phyloP scores from a whole-genome alignment of 2,113 vertebrate genomes.

The Pseudolaguvia tuberculata region DNA sequence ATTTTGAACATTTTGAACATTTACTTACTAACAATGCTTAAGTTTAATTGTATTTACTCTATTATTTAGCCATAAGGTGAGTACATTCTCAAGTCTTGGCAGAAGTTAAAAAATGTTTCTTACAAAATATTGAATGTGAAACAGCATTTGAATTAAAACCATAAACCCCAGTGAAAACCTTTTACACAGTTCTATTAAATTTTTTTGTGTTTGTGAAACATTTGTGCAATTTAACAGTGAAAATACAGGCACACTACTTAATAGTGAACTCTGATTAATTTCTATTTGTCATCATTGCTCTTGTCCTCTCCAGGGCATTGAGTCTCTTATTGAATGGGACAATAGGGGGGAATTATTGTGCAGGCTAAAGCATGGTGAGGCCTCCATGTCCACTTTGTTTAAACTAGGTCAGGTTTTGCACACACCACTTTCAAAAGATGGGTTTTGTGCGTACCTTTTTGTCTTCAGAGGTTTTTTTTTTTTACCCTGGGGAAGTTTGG shows the following conservation, averaged over 20 bases:
- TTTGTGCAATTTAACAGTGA: neutral
- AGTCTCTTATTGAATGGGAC: slow-evolving; percentile 28
- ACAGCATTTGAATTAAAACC: neutral
- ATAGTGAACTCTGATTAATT: slow-evolving; percentile 7
- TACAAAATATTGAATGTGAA: neutral
- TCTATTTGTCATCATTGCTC: neutral
- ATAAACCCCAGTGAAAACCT: neutral
- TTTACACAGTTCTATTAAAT: neutral
- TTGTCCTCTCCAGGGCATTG: slow-evolving; percentile 21
- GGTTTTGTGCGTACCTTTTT: slow-evolving; percentile 16
- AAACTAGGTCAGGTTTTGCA: slow-evolving; percentile 44
- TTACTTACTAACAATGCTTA: too few relatives aligned
- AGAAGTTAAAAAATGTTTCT: too few relatives aligned
- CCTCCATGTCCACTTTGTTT: slow-evolving; percentile 33
- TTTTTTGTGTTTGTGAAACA: neutral
- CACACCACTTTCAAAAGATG: slow-evolving; percentile 29
- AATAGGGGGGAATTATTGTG: slow-evolving; percentile 17
- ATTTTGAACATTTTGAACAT: too few relatives aligned
- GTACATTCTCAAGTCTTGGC: too few relatives aligned
- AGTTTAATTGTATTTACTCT: too few relatives aligned
- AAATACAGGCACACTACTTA: neutral
- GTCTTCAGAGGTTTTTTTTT: neutral
- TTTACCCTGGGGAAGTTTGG: slow-evolving; percentile 59
- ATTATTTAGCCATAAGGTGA: too few relatives aligned
- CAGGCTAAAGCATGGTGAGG: slow-evolving; percentile 3